Conservation (phyloP, 2,797 vertebrate genomes). For the Schizothorax lantsangensis region DNA sequence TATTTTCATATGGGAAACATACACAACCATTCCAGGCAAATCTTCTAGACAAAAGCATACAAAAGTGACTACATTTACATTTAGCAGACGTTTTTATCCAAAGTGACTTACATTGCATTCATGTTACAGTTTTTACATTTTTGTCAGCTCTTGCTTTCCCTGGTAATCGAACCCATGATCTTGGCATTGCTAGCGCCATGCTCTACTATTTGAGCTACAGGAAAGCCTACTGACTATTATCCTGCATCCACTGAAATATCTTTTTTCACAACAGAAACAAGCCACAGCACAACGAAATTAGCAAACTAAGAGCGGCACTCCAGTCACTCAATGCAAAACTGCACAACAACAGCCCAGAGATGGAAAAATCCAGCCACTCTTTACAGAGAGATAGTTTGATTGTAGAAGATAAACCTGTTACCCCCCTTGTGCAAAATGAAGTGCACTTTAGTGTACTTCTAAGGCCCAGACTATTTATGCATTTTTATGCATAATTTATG, state of each 20-base stretch:
- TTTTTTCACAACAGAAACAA: neutral
- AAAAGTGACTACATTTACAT: neutral
- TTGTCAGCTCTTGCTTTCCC: too few species aligned
- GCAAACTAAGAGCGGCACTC: slow-evolving; percentile 24
- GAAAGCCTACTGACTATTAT: too few species aligned
- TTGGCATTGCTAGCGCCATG: too few species aligned
- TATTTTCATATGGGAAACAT: slow-evolving; percentile 15
- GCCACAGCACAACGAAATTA: neutral
- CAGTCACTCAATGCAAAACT: slow-evolving; percentile 24
- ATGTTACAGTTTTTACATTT: too few species aligned
- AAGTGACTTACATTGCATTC: too few species aligned
- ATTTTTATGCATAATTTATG: too few species aligned
- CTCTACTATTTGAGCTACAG: too few species aligned
- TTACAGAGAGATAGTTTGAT: neutral
- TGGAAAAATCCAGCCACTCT: neutral
- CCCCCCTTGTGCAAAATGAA: neutral
- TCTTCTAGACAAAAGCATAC: neutral
- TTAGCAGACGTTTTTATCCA: too few species aligned
- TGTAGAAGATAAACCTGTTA: neutral
- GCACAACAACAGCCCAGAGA: neutral
- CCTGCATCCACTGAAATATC: too few species aligned
- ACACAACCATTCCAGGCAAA: neutral
- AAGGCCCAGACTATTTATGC: neutral
- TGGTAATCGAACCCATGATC: too few species aligned
- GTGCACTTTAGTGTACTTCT: neutral